Percentiles rank a stretch among this genome's conserved stretches.
Conservation (phyloP, 2,888 invertebrate genomes). For the Deilephila porcellus region DNA sequence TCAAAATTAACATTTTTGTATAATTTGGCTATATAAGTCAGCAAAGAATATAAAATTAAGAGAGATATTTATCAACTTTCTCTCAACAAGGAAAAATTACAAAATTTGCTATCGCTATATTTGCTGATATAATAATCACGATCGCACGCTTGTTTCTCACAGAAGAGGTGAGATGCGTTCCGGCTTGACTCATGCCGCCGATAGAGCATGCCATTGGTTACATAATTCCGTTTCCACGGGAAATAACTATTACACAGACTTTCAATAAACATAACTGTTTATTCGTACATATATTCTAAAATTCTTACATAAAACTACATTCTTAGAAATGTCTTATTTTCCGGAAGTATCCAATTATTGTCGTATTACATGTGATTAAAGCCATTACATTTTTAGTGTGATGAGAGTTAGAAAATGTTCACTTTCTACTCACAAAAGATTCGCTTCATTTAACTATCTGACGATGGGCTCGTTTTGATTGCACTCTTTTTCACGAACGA, state of each 20-base stretch:
- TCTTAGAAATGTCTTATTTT: slow-evolving; percentile 1
- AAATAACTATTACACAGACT: slow-evolving; percentile 44
- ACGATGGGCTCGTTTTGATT: slow-evolving; percentile 68
- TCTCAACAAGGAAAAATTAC: slow-evolving; percentile 49
- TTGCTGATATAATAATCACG: slow-evolving; percentile 49
- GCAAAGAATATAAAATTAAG: slow-evolving; percentile 36
- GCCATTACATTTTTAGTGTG: slow-evolving; percentile 33
- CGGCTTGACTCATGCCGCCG: slow-evolving; percentile 32
- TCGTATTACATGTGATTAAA: neutral
- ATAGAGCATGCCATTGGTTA: slow-evolving; percentile 45
- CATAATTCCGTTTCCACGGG: slow-evolving; percentile 49
- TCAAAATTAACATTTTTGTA: slow-evolving; percentile 37
- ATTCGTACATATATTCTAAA: neutral
- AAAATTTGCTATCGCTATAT: slow-evolving; percentile 44
- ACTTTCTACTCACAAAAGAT: slow-evolving; percentile 80
- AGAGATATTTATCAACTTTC: slow-evolving; percentile 57
- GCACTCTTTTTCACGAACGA: slow-evolving; percentile 50
- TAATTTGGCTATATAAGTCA: slow-evolving; percentile 46
- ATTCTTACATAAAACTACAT: slow-evolving; percentile 2
- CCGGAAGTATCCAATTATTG: slow-evolving; percentile 8
- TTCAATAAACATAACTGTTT: slow-evolving; percentile 30
- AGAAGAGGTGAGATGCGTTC: slow-evolving; percentile 6
- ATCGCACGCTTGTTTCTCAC: slow-evolving; percentile 45
- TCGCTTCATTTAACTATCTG: slow-evolving; percentile 70
- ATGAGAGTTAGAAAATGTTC: slow-evolving; percentile 54